phyloP scores from a whole-genome alignment of 2,113 vertebrate species.

The Riparia riparia region DNA sequence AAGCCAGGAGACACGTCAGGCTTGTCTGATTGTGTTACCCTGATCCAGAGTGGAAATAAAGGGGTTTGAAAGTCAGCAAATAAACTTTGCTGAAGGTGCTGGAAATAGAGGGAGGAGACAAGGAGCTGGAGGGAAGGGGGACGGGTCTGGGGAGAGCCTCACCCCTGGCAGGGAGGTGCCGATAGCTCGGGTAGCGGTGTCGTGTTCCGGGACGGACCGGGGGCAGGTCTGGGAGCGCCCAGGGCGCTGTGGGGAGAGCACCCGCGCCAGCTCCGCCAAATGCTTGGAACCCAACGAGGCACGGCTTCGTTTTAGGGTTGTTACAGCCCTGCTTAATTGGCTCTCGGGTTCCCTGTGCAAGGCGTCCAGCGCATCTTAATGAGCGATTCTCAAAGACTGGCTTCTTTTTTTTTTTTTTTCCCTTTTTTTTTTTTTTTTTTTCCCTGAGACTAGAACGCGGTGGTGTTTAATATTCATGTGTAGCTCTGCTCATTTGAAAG shows the following conservation, averaged over 20 bases:
- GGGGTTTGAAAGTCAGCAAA: neutral
- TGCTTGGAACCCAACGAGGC: neutral
- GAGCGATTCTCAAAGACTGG: conserved; percentile 52
- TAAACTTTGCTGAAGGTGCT: neutral
- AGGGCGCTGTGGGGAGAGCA: fast-evolving
- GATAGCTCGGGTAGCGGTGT: fast-evolving
- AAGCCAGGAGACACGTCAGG: neutral
- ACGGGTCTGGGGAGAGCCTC: neutral
- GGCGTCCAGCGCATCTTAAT: conserved; percentile 61
- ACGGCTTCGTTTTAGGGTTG: neutral
- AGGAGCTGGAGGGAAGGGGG: neutral
- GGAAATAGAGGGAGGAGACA: neutral
- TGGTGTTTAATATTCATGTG: conserved; percentile 67
- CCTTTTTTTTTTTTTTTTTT: neutral
- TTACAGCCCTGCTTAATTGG: conserved; percentile 52
- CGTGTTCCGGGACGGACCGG: fast-evolving
- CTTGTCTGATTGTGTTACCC: neutral
- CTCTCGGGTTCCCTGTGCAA: conserved; percentile 22
- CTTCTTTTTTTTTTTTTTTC: too few relatives aligned
- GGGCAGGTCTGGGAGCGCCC: neutral
- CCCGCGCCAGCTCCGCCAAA: neutral
- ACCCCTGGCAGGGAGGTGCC: fast-evolving
- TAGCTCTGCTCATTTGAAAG: conserved; percentile 50
- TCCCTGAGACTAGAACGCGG: neutral
- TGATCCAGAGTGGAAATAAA: neutral